These are phyloP conservation scores for Trichonephila clavata DNA, from an alignment of 1,140 invertebrate species.

Conservation along the genomic window DNA sequence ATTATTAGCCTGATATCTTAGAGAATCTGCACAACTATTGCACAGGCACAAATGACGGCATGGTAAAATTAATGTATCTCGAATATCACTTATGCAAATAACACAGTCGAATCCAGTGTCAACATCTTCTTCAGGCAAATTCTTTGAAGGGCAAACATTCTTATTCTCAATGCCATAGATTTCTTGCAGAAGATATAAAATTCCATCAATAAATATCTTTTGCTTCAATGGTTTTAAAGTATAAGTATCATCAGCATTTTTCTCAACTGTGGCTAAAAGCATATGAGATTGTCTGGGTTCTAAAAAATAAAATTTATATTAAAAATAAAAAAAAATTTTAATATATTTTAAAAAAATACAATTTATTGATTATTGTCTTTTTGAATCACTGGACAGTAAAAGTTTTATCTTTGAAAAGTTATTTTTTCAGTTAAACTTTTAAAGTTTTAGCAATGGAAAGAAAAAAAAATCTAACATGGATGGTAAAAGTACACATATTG, in stretches of 20 bases:
- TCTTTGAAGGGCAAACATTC: constrained; percentile 82
- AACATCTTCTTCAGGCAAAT: constrained; percentile 90
- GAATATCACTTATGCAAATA: constrained; percentile 98
- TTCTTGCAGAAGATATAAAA: constrained; percentile 98
- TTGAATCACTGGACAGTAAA: not conserved
- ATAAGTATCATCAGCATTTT: constrained; percentile 94
- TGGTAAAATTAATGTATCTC: constrained; percentile 98
- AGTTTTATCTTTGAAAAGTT: no score
- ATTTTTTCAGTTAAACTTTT: no score
- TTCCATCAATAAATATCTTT: constrained; percentile 98
- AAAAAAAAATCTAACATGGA: no score
- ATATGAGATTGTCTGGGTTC: constrained; percentile 96
- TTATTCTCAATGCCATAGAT: constrained; percentile 99
- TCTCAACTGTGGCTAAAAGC: constrained; percentile 95
- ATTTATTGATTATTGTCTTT: not conserved
- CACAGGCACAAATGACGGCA: constrained; percentile 99
- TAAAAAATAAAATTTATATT: constrained; percentile 78
- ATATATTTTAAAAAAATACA: not conserved
- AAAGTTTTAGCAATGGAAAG: no score
- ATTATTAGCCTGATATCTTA: constrained; percentile 97
- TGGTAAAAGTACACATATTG: no score
- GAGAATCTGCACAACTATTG: constrained; percentile 97
- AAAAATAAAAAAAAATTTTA: no score
- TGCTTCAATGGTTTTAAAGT: constrained; percentile 98
- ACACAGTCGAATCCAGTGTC: constrained; percentile 99